A percentile compares a stretch with the other conserved stretches of the same genome.
phyloP scores from a whole-genome alignment of 2,113 vertebrate genomes.

The Formicarius rufipectus region DNA sequence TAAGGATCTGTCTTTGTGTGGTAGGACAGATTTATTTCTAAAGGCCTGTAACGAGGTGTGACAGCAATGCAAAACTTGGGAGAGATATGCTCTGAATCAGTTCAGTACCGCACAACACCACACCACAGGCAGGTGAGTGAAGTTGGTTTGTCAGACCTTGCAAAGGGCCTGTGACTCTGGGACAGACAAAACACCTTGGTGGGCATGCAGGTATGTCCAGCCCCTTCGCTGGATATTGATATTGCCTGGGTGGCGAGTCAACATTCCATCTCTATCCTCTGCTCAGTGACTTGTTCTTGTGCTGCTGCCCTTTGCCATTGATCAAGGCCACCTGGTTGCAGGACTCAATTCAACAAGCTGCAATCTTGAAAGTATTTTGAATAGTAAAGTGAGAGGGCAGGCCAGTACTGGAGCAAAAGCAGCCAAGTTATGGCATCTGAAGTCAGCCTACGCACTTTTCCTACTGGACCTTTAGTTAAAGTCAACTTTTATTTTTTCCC shows the following conservation, averaged over 20 bases:
- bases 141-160: not conserved
- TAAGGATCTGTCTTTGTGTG: not conserved
- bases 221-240: not conserved
- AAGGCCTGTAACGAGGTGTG: not conserved
- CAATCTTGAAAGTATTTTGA: conserved; percentile 23
- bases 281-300: not conserved
- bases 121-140: not conserved
- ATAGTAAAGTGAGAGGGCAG: conserved; percentile 1
- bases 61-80: not conserved
- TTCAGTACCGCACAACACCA: not conserved
- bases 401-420: not conserved
- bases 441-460: conserved; percentile 1
- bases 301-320: not conserved
- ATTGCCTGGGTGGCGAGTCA: not conserved
- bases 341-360: not conserved
- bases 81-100: not conserved
- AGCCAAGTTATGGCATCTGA: conserved; percentile 35
- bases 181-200: not conserved
- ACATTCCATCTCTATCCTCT: not conserved
- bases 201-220: accelerated
- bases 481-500: not conserved
- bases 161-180: not conserved
- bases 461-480: conserved; percentile 11
- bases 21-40: not conserved
- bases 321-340: not conserved